Evolutionary conservation across 2,888 invertebrate genomes (phyloP).

Genomic region (Stratiomys singularior): DNA sequence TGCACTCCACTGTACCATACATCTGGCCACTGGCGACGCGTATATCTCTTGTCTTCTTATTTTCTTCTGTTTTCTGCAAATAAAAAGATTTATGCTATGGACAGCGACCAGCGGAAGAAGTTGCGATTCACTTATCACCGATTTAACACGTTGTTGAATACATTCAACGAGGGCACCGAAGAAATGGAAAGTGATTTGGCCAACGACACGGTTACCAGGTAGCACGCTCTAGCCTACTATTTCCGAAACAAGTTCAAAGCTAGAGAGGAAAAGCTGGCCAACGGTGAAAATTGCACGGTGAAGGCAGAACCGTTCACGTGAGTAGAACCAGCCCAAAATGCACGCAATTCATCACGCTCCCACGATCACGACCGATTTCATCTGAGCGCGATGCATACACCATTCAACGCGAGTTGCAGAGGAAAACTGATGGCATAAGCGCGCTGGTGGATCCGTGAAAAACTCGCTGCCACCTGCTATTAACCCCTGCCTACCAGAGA

Average conservation of each 20-base stretch:
- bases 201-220: neutral
- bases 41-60: too few relatives aligned
- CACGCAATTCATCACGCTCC: neutral
- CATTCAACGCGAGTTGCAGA: conserved; percentile 20
- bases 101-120: neutral
- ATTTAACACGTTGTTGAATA: neutral
- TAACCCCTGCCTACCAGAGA: conserved; percentile 8
- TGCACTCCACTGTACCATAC: too few relatives aligned
- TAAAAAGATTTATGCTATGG: too few relatives aligned
- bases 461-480: neutral
- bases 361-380: conserved; percentile 12
- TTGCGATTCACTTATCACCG: neutral
- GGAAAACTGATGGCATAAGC: conserved; percentile 8
- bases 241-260: neutral
- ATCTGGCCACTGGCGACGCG: too few relatives aligned
- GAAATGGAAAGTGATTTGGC: neutral
- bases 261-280: neutral
- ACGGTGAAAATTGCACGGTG: neutral
- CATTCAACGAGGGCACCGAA: neutral
- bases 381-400: conserved; percentile 7
- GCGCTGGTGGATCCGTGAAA: neutral
- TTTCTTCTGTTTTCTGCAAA: too few relatives aligned
- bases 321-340: neutral
- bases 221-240: neutral
- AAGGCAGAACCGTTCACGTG: neutral